A percentile compares a stretch with the other conserved stretches of the same genome.
These are phyloP conservation scores for Troglohyphantes excavatus DNA, from an alignment of 2,888 invertebrate species.

Conservation along the genomic window DNA sequence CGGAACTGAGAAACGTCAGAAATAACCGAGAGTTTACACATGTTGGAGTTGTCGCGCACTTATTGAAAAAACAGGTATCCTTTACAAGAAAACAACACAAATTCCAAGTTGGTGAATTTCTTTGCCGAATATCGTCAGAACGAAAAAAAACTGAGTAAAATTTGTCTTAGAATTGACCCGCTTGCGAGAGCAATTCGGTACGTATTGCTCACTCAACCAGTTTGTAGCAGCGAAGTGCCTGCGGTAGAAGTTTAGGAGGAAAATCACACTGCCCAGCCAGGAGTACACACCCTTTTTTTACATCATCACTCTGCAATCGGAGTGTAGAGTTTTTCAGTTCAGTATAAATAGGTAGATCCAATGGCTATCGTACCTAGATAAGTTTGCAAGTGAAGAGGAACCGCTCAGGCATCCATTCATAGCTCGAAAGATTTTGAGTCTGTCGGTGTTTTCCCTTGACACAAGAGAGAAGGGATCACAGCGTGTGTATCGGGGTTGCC, in stretches of 20 bases:
- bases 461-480: slow-evolving; percentile 28
- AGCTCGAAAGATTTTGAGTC: not conserved
- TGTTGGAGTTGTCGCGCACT: not conserved
- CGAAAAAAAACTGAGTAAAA: no score
- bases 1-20: not conserved
- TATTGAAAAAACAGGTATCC: not conserved
- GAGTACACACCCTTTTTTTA: slow-evolving; percentile 59
- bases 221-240: slow-evolving; percentile 32
- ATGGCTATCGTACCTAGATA: slow-evolving; percentile 7
- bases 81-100: not conserved
- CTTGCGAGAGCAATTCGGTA: slow-evolving; percentile 26
- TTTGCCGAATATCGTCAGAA: no score
- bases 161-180: not conserved
- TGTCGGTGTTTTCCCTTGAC: slow-evolving; percentile 69
- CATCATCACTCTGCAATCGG: not conserved
- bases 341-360: slow-evolving; percentile 14
- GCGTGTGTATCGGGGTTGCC: slow-evolving; percentile 67
- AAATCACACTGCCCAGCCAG: slow-evolving; percentile 25
- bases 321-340: not conserved
- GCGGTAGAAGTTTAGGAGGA: slow-evolving; percentile 13
- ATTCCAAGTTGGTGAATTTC: not conserved
- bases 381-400: not conserved
- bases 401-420: slow-evolving; percentile 2
- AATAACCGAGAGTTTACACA: not conserved
- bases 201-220: slow-evolving; percentile 58